Evolutionary conservation across 37 sponge, comb jelly and placozoan species (phyloP), one percentile per base, ranked within the genome.

Genomic region (Corticium candelabrum): DNA sequence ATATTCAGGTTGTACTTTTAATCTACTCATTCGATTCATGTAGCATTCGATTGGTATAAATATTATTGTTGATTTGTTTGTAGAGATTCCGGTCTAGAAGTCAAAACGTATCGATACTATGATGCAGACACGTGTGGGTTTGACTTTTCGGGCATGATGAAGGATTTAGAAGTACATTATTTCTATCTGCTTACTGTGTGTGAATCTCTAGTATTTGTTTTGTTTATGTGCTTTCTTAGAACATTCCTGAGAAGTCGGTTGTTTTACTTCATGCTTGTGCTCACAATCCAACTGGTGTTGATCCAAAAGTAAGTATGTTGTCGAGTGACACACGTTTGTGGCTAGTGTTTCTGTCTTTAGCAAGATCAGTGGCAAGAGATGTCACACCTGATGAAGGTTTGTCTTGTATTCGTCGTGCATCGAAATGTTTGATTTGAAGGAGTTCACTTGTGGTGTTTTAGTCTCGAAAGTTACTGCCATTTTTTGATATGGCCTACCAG

Each of bases 251-350:
- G 50, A 76, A 81, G 38, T 85, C 97, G 3, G 77, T 87, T 35
- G 87, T 96, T 21, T 71, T 96, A 69, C 74, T 96, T 15, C 97
- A 96, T 80, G 97, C 89, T 0, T 93, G 93, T 82, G 97, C 91
- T 1, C 97, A 96, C 89, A 96, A 96, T 71, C 97, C 97, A 29
- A 96, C 97, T 7, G 97, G 93, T 76, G 85, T 87, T 35, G 96
- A 96, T 43, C 96, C 87, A 78, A 89, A 78, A 79, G 50, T 37
- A 27, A 27, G 74, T 27, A 50, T n/a, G n/a, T n/a, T n/a, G n/a
- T n/a, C n/a, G n/a, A n/a, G n/a, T n/a, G n/a, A n/a, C n/a, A n/a
- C n/a, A n/a, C n/a, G n/a, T n/a, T n/a, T n/a, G n/a, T n/a, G n/a
- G n/a, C n/a, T 56, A 40, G 31, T 78, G 56, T 57, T 33, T 37